These are phyloP conservation scores for Dicrurus megarhynchus DNA, from an alignment of 2,113 vertebrate species.

Conservation along the genomic window DNA sequence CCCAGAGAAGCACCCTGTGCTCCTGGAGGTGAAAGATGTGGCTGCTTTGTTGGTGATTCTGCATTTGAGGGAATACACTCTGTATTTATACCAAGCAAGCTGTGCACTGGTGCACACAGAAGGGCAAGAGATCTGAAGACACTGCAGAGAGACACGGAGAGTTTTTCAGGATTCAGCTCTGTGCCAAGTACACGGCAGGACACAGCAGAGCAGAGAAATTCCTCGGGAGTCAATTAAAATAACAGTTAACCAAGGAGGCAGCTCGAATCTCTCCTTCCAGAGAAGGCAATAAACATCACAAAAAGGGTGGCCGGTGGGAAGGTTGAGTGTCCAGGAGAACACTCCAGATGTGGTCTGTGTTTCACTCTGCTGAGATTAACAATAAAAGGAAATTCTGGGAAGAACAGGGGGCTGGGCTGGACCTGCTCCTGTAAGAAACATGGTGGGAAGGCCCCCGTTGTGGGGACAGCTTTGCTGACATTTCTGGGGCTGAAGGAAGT, in stretches of 20 bases:
- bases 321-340: neutral
- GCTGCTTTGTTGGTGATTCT: neutral
- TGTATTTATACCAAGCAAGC: neutral
- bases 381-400: slow-evolving; percentile 57
- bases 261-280: neutral
- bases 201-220: neutral
- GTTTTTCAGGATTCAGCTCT: neutral
- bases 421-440: neutral
- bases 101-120: accelerated
- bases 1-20: neutral
- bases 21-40: neutral
- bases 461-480: neutral
- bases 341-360: neutral
- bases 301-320: neutral
- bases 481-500: slow-evolving; percentile 18
- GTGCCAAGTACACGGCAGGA: neutral
- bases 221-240: neutral
- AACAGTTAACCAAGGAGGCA: neutral
- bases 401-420: slow-evolving; percentile 11
- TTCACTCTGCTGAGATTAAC: slow-evolving; percentile 9
- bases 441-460: neutral
- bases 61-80: neutral
- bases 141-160: neutral
- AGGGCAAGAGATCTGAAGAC: neutral
- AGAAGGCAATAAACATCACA: neutral